Base-by-base conservation (phyloP, 2,113 vertebrate species). In the Spizaetus ornatus region DNA sequence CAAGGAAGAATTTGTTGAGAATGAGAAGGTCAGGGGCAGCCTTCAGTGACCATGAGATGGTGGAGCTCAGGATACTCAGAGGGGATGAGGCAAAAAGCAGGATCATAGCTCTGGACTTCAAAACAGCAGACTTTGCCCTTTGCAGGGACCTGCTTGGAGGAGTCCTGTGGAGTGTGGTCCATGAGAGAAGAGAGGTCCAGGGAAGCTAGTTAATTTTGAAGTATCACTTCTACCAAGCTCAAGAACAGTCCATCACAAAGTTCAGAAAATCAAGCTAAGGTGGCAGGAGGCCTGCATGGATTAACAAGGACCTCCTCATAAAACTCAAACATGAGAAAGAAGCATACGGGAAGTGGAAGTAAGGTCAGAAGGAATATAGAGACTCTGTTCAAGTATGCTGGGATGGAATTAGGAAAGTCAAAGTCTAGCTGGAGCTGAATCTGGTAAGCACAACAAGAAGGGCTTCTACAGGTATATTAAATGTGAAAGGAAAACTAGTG, bases 301-400 rank as follows among this genome's bases (percentile, higher is more conserved):
- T 82, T 56, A 76, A 50, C 29, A 74, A 65, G 16, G 7, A 77
- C 21, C 10, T 36, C 56, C 11, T 80, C 34, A n/a, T 47, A 73
- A 81, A 77, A 43, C 17, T 91, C 45, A 36, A 8, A 48, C 8
- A 13, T 17, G 26, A 74, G 48, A 55, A 82, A 23, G 10, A 77
- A 80, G 5, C 38, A 34, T 5, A 27, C 0, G 0, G 11, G 15
- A 85, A 10, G 3, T 74, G 3, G 13, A 92, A 76, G 7, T 13
- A 79, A 36, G 8, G 20, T 40, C 62, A 92, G 38, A 70, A 78
- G 7, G 10, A 86, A 48, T 53, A 38, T 7, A 83, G 12, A 78
- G 5, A 31, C 13, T 29, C 11, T 61, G 15, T 47, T 59, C 32
- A 58, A 61, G 8, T 40, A 11, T 32, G 16, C 9, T 13, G 10